Percentiles rank a stretch among this genome's conserved stretches.
phyloP scores from a whole-genome alignment of 2,797 vertebrate genomes.

The Harpagifer antarcticus region DNA sequence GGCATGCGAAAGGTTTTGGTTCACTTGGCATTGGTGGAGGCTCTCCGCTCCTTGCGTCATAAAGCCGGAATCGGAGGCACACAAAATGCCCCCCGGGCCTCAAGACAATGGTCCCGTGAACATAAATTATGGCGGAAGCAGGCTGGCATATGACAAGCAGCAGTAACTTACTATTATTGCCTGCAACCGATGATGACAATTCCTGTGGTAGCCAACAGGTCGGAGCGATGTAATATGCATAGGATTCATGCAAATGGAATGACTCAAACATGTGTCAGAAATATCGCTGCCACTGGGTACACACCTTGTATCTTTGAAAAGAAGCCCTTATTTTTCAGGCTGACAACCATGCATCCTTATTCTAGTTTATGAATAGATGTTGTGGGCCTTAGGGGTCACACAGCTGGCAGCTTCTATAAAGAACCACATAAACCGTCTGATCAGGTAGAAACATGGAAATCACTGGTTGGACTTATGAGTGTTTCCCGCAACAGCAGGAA shows the following conservation, averaged over 20 bases:
- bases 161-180: slow-evolving; percentile 82
- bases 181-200: slow-evolving; percentile 76
- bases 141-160: slow-evolving; percentile 77
- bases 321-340: slow-evolving; percentile 65
- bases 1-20: slow-evolving; percentile 48
- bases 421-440: slow-evolving; percentile 73
- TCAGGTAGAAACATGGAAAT: slow-evolving; percentile 73
- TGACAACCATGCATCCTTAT: slow-evolving; percentile 68
- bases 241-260: slow-evolving; percentile 79
- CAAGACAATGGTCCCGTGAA: slow-evolving; percentile 69
- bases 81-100: slow-evolving; percentile 70
- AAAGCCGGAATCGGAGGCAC: slow-evolving; percentile 66
- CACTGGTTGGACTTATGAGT: slow-evolving; percentile 69
- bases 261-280: slow-evolving; percentile 73
- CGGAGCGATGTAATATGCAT: slow-evolving; percentile 77
- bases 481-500: slow-evolving; percentile 66
- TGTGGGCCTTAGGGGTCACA: slow-evolving; percentile 70
- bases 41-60: slow-evolving; percentile 58
- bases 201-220: slow-evolving; percentile 76
- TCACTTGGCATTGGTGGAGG: slow-evolving; percentile 50
- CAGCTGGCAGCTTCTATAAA: slow-evolving; percentile 76
- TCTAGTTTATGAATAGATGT: slow-evolving; percentile 73
- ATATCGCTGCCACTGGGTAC: slow-evolving; percentile 66
- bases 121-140: slow-evolving; percentile 77
- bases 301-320: slow-evolving; percentile 71